Evolutionary conservation across 1,140 invertebrate species (phyloP).

Genomic region (Tetraneura akinire): DNA sequence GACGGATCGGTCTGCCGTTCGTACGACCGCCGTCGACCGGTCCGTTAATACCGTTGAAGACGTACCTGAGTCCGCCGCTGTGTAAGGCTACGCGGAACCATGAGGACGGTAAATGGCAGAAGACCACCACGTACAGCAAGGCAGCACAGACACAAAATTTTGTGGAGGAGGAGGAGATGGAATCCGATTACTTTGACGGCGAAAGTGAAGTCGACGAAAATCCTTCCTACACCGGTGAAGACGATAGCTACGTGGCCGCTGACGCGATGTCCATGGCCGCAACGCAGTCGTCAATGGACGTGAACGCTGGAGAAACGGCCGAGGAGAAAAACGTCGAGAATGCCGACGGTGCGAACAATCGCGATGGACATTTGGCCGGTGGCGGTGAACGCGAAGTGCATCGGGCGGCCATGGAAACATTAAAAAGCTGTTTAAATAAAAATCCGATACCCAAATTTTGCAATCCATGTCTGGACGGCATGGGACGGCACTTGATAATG

Average conservation of each 20-base stretch:
- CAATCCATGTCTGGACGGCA: not conserved
- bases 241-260: not conserved
- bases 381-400: not conserved
- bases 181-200: not conserved
- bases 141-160: not conserved
- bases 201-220: not conserved
- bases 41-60: not conserved
- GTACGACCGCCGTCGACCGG: not conserved
- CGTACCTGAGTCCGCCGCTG: not conserved
- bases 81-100: not conserved
- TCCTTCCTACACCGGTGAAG: not conserved
- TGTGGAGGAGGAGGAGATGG: too few relatives aligned
- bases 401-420: not conserved
- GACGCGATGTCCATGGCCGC: too few relatives aligned
- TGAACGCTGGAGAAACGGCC: not conserved
- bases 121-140: not conserved
- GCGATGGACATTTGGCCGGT: not conserved
- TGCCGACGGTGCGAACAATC: not conserved
- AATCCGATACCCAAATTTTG: not conserved
- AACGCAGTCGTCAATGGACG: not conserved
- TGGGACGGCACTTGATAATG: not conserved
- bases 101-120: not conserved
- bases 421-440: too few relatives aligned
- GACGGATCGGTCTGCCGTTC: not conserved
- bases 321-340: not conserved